These are phyloP conservation scores for Cryptocheilus praepositus DNA, from an alignment of 2,888 invertebrate genomes.

Conservation along the genomic window DNA sequence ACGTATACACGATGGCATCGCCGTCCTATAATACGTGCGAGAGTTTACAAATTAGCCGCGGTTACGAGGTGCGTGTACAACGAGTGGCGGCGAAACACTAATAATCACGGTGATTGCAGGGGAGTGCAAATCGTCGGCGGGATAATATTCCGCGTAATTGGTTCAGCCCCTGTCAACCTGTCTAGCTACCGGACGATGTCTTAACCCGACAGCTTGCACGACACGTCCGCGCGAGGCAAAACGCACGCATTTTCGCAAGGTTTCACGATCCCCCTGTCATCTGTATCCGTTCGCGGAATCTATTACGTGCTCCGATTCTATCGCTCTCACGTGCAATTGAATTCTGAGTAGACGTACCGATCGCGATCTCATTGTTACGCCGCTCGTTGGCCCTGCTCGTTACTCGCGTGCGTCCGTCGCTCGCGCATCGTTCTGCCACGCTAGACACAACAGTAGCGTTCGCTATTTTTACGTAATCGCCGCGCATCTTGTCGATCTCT, in stretches of 20 bases:
- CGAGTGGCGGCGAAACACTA: conserved; percentile 65
- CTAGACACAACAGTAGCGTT: background rate
- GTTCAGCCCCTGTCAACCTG: conserved; percentile 72
- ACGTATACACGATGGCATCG: conserved; percentile 8
- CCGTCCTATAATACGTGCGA: conserved; percentile 39
- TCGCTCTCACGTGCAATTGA: conserved; percentile 23
- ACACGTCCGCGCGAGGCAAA: conserved; percentile 48
- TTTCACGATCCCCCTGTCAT: conserved; percentile 45
- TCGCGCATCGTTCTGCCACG: background rate
- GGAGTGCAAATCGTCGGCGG: conserved; percentile 66
- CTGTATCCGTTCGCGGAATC: conserved; percentile 53
- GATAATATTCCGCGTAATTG: conserved; percentile 72
- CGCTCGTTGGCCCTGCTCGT: conserved; percentile 7
- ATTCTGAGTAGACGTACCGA: background rate
- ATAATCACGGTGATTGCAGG: conserved; percentile 70
- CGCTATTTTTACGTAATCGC: no score
- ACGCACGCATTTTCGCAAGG: conserved; percentile 59
- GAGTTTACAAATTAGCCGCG: conserved; percentile 69
- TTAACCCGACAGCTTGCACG: conserved; percentile 59
- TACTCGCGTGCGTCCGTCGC: conserved; percentile 17
- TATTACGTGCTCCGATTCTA: conserved; percentile 39
- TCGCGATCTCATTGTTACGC: conserved; percentile 9
- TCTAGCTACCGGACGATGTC: conserved; percentile 68
- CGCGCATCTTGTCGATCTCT: no score
- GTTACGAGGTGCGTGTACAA: conserved; percentile 61